These are phyloP conservation scores for Streptopelia turtur DNA, from an alignment of 2,797 vertebrate species.

Conservation along the genomic window DNA sequence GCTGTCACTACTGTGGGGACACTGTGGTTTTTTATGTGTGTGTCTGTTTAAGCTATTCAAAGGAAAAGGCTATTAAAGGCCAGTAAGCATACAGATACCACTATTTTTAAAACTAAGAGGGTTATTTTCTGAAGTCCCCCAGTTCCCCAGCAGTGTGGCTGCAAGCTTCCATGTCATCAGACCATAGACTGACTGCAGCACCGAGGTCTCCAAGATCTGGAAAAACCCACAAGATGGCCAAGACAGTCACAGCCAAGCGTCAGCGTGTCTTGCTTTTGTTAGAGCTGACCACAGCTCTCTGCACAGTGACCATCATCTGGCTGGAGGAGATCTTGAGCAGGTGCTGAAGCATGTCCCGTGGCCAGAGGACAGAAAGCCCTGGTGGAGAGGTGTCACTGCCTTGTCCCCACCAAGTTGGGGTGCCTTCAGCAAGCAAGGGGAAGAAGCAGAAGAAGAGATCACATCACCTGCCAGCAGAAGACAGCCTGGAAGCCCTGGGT, in stretches of 20 bases:
- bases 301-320: neutral
- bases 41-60: neutral
- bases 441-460: neutral
- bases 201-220: neutral
- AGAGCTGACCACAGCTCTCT: neutral
- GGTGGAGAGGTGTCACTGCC: neutral
- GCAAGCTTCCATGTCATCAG: neutral
- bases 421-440: neutral
- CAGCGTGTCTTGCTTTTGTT: neutral
- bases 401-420: neutral
- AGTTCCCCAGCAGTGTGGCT: neutral
- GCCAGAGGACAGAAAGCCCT: neutral
- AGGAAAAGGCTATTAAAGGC: neutral
- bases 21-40: neutral
- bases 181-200: fast-evolving
- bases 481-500: neutral
- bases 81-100: neutral
- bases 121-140: neutral
- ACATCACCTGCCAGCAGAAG: neutral
- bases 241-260: neutral
- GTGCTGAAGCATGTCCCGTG: fast-evolving
- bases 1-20: neutral
- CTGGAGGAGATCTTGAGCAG: neutral
- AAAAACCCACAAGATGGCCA: neutral
- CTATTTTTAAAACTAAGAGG: neutral